phyloP scores from a whole-genome alignment of 2,113 vertebrate genomes.

The Prunella himalayana region DNA sequence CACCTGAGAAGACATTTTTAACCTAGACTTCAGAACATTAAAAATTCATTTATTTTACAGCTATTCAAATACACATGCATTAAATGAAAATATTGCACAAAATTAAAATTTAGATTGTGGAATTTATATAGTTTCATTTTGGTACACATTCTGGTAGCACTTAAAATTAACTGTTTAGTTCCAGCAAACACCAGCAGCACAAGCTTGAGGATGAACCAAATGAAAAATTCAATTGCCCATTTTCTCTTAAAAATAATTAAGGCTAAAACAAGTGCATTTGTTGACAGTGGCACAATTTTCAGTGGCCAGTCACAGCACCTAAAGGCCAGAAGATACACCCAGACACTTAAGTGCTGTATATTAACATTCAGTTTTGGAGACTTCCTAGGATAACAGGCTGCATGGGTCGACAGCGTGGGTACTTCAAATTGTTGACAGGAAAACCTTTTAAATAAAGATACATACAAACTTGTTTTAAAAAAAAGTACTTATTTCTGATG shows the following conservation, averaged over 20 bases:
- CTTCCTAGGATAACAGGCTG: slow-evolving; percentile 34
- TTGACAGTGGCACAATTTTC: slow-evolving; percentile 77
- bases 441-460: slow-evolving; percentile 45
- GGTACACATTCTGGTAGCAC: slow-evolving; percentile 71
- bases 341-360: slow-evolving; percentile 49
- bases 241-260: slow-evolving; percentile 74
- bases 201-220: slow-evolving; percentile 71
- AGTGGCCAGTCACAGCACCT: slow-evolving; percentile 65
- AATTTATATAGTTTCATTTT: slow-evolving; percentile 66
- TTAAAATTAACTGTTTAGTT: slow-evolving; percentile 68
- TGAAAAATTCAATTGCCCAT: slow-evolving; percentile 58
- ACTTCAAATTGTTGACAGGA: slow-evolving; percentile 23
- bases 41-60: slow-evolving; percentile 82
- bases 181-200: slow-evolving; percentile 68
- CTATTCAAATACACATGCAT: slow-evolving; percentile 90
- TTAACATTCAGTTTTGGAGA: slow-evolving; percentile 67
- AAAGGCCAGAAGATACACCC: slow-evolving; percentile 55
- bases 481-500: slow-evolving; percentile 20
- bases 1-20: slow-evolving; percentile 73
- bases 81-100: slow-evolving; percentile 95
- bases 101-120: slow-evolving; percentile 80
- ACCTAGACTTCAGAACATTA: slow-evolving; percentile 81
- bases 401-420: slow-evolving; percentile 16
- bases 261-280: slow-evolving; percentile 80
- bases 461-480: not conserved